These are phyloP conservation scores for Flexamia atlantica DNA, from an alignment of 2,888 invertebrate species.

Conservation along the genomic window DNA sequence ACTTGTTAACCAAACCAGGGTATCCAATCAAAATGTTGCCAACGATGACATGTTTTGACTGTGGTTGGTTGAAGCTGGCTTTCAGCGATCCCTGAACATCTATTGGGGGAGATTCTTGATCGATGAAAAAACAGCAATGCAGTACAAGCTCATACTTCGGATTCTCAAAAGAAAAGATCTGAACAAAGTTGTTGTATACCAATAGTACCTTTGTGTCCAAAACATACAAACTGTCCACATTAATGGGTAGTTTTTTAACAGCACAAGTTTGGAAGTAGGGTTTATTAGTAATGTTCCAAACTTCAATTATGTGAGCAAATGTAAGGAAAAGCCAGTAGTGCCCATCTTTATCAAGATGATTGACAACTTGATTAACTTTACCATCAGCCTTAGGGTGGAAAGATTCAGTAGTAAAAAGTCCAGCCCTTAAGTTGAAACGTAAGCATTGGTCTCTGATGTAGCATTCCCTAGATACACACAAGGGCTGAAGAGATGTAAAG, in stretches of 20 bases:
- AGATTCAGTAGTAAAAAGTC: slow-evolving; percentile 12
- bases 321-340: slow-evolving; percentile 42
- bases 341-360: slow-evolving; percentile 36
- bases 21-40: slow-evolving; percentile 20
- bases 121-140: slow-evolving; percentile 19
- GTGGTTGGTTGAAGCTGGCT: neutral
- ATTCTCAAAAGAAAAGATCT: slow-evolving; percentile 24
- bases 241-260: neutral
- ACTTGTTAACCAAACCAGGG: neutral
- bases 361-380: neutral
- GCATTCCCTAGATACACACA: slow-evolving; percentile 10
- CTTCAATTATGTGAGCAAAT: slow-evolving; percentile 8
- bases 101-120: neutral
- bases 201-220: slow-evolving; percentile 18
- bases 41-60: neutral
- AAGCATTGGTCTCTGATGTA: slow-evolving; percentile 46
- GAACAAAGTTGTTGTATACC: slow-evolving; percentile 14
- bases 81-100: slow-evolving; percentile 8
- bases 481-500: neutral
- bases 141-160: slow-evolving; percentile 6
- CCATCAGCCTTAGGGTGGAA: slow-evolving; percentile 9
- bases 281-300: slow-evolving; percentile 50
- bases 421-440: slow-evolving; percentile 23
- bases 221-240: slow-evolving; percentile 21
- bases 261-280: slow-evolving; percentile 24